Evolutionary conservation across 1,140 invertebrate species (phyloP).

Genomic region (Drosophila albomicans): DNA sequence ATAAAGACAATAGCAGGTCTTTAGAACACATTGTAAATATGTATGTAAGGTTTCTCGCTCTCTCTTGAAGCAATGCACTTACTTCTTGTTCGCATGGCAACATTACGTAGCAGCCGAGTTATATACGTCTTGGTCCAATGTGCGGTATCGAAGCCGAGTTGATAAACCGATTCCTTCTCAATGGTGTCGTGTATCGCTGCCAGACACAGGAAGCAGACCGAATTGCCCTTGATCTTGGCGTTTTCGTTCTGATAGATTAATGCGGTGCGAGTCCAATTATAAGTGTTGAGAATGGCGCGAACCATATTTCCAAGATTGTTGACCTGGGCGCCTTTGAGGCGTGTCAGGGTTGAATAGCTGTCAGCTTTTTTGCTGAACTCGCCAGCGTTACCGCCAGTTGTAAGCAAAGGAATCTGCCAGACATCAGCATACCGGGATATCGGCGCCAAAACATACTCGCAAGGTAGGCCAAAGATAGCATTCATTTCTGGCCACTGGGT

Average conservation of each 20-base stretch:
- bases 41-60: neutral
- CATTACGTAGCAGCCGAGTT: slow-evolving; percentile 87
- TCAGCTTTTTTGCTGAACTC: slow-evolving; percentile 86
- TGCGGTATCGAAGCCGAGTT: slow-evolving; percentile 88
- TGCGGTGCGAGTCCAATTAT: slow-evolving; percentile 89
- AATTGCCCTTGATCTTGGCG: slow-evolving; percentile 87
- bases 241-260: slow-evolving; percentile 89
- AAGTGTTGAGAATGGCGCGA: slow-evolving; percentile 87
- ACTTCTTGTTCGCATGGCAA: slow-evolving; percentile 91
- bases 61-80: slow-evolving; percentile 86
- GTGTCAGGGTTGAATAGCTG: slow-evolving; percentile 91
- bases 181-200: slow-evolving; percentile 87
- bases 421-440: slow-evolving; percentile 93
- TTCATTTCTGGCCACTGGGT: slow-evolving; percentile 86
- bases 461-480: slow-evolving; percentile 95
- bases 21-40: no score
- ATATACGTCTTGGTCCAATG: slow-evolving; percentile 85
- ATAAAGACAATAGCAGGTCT: no score
- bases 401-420: slow-evolving; percentile 96
- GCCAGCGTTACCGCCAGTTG: slow-evolving; percentile 93
- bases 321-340: slow-evolving; percentile 93
- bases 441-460: slow-evolving; percentile 96
- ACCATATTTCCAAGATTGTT: slow-evolving; percentile 90
- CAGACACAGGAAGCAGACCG: slow-evolving; percentile 90
- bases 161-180: slow-evolving; percentile 84